Evolutionary conservation across 2,797 vertebrate genomes (phyloP), one percentile per base, ranked within the genome.

Genomic region (Fistularia commersonii): DNA sequence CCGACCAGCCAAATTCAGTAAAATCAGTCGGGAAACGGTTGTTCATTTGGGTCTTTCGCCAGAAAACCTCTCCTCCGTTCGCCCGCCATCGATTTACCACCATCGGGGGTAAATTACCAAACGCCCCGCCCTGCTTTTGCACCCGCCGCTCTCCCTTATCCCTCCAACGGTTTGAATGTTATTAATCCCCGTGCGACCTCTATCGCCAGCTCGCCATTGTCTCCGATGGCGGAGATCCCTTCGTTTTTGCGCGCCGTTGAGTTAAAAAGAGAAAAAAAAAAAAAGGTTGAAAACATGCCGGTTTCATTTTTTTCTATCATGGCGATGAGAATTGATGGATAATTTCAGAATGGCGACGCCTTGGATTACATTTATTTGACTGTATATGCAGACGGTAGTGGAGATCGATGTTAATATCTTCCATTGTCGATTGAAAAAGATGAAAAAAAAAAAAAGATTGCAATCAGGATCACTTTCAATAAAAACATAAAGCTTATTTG

Each of bases 61-160:
- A 69, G 74, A 73, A 12, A 51, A 61, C 53, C 79, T 67, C 75
- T 70, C 69, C 56, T 70, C 66, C 42, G 48, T 71, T 74, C 59
- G 54, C 77, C 76, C 77, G 59, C 67, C 61, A 66, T 76, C 69
- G 64, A 86, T 88, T 89, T 77, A 58, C 86, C 79, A 86, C 84
- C 80, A 81, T 88, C 82, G 82, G 81, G 76, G 79, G 79, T 86
- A 90, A 88, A 89, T 89, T 87, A 84, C 81, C 72, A n/a, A 44
- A 60, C 69, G 58, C 66, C 54, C 59, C 57, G 51, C 39, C 49
- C 80, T 58, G 10, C 34, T 11, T 56, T 54, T 48, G 49, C 54
- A 49, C 66, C 60, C 49, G 53, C 64, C 59, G 68, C 54, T 61
- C 62, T 48, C 56, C 43, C 62, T 57, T 47, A 51, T 57, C 66